A percentile compares a stretch with the other conserved stretches of the same genome.
Conservation (phyloP, 2,888 invertebrate species). For the Lasioglossum villosulum region DNA sequence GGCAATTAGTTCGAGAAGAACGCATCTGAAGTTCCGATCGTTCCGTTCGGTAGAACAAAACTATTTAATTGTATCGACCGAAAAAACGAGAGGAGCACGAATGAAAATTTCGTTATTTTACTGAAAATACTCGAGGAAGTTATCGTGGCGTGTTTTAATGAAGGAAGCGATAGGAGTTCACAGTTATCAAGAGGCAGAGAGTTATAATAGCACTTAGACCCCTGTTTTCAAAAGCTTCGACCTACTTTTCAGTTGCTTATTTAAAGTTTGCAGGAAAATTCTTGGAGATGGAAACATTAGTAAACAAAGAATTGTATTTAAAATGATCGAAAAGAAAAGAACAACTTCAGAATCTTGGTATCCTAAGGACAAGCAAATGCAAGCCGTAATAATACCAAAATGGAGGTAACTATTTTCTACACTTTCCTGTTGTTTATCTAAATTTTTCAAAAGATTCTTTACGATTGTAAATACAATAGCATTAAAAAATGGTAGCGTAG, state of each 20-base stretch:
- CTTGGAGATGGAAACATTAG: not conserved
- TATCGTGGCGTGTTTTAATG: not conserved
- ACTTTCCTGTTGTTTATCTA: not conserved
- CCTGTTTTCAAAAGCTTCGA: not conserved
- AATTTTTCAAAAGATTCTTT: not conserved
- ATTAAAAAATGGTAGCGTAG: not conserved
- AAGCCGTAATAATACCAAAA: not conserved
- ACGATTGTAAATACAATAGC: not conserved
- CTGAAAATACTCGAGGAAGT: not conserved
- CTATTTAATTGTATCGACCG: not conserved
- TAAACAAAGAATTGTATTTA: not conserved
- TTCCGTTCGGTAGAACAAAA: not conserved
- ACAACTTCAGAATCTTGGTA: not conserved
- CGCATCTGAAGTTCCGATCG: too few relatives aligned
- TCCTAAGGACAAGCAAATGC: not conserved
- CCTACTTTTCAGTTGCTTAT: not conserved
- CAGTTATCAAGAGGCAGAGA: not conserved
- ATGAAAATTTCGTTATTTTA: not conserved
- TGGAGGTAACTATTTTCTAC: not conserved
- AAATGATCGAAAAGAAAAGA: not conserved
- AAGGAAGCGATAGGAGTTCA: not conserved
- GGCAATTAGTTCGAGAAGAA: too few relatives aligned
- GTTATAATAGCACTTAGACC: constrained; percentile 1
- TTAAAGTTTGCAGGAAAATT: not conserved
- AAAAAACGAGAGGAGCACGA: not conserved